phyloP scores from a whole-genome alignment of 2,888 invertebrate species.

The Zygogramma bicolorata region DNA sequence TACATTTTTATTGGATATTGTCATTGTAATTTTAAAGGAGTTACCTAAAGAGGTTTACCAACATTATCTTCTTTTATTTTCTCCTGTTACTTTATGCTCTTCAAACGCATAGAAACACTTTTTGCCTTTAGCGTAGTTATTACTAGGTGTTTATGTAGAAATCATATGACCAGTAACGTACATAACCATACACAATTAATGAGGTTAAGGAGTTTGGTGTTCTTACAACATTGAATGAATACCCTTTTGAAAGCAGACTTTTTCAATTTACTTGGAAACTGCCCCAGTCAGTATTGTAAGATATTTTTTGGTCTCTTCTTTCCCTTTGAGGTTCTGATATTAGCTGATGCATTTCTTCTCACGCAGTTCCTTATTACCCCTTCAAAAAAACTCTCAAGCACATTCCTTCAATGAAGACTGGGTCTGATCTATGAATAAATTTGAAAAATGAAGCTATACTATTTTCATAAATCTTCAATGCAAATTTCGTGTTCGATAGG shows the following conservation, averaged over 20 bases:
- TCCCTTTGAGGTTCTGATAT: slow-evolving; percentile 13
- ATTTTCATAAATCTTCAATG: slow-evolving; percentile 18
- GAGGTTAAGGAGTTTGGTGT: slow-evolving; percentile 54
- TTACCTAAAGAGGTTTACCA: slow-evolving; percentile 29
- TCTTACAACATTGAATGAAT: slow-evolving; percentile 56
- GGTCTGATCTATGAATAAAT: slow-evolving; percentile 9
- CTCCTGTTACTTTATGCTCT: slow-evolving; percentile 26
- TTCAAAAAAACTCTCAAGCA: slow-evolving; percentile 20
- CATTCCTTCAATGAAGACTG: slow-evolving; percentile 12
- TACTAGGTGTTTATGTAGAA: slow-evolving; percentile 4
- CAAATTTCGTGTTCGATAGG: slow-evolving; percentile 11
- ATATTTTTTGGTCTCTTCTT: slow-evolving; percentile 21
- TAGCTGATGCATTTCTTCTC: not conserved
- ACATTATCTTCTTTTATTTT: slow-evolving; percentile 27
- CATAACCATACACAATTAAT: slow-evolving; percentile 41
- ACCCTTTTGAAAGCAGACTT: slow-evolving; percentile 58
- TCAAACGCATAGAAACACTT: slow-evolving; percentile 9
- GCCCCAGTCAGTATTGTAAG: not conserved
- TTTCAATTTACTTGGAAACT: too few species aligned
- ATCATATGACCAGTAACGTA: slow-evolving; percentile 32
- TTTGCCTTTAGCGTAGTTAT: not conserved
- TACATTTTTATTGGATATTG: slow-evolving; percentile 24
- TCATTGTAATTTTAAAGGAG: slow-evolving; percentile 25
- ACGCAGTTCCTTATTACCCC: too few species aligned
- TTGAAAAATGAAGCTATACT: slow-evolving; percentile 20